These are phyloP conservation scores for Hecatera dysodea DNA, from an alignment of 2,888 invertebrate species.

Conservation along the genomic window DNA sequence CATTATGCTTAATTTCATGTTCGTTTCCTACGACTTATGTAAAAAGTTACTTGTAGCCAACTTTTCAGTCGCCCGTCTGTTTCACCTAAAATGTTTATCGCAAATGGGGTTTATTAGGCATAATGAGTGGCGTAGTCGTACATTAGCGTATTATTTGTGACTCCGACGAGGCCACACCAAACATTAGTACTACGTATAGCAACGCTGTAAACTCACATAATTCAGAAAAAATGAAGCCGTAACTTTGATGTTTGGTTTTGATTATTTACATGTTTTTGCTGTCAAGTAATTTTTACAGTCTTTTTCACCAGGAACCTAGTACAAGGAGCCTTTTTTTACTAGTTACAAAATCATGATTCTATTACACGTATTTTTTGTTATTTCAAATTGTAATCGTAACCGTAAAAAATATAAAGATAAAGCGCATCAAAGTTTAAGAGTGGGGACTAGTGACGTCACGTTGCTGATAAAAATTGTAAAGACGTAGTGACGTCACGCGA, in stretches of 20 bases:
- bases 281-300: neutral
- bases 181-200: slow-evolving; percentile 53
- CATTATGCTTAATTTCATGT: neutral
- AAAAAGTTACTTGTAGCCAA: neutral
- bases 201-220: slow-evolving; percentile 58
- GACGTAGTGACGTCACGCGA: too few relatives aligned
- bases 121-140: slow-evolving; percentile 69
- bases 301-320: neutral
- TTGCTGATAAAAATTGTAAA: too few relatives aligned
- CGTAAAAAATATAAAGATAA: too few relatives aligned
- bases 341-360: too few relatives aligned
- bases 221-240: slow-evolving; percentile 47
- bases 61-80: slow-evolving; percentile 60
- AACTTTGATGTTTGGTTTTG: slow-evolving; percentile 28
- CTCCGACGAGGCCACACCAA: slow-evolving; percentile 58
- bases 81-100: slow-evolving; percentile 63
- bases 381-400: too few relatives aligned
- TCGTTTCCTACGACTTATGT: neutral
- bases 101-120: slow-evolving; percentile 73
- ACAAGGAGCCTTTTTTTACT: too few relatives aligned
- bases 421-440: too few relatives aligned
- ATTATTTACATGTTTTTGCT: slow-evolving; percentile 28
- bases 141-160: slow-evolving; percentile 72
- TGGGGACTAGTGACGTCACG: too few relatives aligned
- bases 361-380: too few relatives aligned